A percentile compares a stretch with the other conserved stretches of the same genome.
These are phyloP conservation scores for Acanthaster planci DNA, from an alignment of 35 echinoderm and acorn worm genomes.

Conservation along the genomic window DNA sequence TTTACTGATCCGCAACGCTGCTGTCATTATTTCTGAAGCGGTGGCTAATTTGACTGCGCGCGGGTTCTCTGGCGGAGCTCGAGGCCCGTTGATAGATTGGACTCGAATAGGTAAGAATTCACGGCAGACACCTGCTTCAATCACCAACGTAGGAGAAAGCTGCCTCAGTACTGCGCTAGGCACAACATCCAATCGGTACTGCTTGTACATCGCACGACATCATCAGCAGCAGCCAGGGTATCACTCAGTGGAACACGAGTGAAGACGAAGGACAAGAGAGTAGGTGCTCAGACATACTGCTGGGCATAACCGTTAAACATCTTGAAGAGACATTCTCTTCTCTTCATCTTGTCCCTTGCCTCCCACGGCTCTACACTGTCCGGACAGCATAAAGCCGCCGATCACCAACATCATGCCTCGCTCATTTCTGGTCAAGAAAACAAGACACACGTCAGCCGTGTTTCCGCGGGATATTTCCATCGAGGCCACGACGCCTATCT, in stretches of 20 bases:
- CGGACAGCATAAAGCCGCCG: too few relatives aligned
- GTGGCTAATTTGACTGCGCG: slow-evolving; percentile 6
- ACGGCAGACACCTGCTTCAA: slow-evolving; percentile 3
- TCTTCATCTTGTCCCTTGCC: too few relatives aligned
- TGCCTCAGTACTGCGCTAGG: not conserved
- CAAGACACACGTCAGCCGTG: slow-evolving; percentile 57
- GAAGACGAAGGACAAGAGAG: too few relatives aligned
- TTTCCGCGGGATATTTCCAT: slow-evolving; percentile 53
- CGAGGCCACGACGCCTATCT: slow-evolving; percentile 47
- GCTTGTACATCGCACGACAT: slow-evolving; percentile 2
- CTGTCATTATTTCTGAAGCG: slow-evolving; percentile 25
- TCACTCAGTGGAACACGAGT: too few relatives aligned
- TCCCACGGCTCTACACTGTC: too few relatives aligned
- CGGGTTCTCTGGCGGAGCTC: not conserved
- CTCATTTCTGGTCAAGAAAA: slow-evolving; percentile 83
- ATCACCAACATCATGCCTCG: slow-evolving; percentile 53
- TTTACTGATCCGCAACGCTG: slow-evolving; percentile 22
- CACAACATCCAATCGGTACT: not conserved
- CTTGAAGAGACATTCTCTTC: too few relatives aligned
- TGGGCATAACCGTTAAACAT: too few relatives aligned
- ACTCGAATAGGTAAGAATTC: not conserved
- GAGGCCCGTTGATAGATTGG: slow-evolving; percentile 23
- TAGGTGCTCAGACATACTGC: too few relatives aligned
- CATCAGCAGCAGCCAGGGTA: not conserved
- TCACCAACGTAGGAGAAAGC: not conserved